A percentile compares a stretch with the other conserved stretches of the same genome.
Evolutionary conservation across 2,888 invertebrate genomes (phyloP).

Genomic region (Agapostemon virescens): DNA sequence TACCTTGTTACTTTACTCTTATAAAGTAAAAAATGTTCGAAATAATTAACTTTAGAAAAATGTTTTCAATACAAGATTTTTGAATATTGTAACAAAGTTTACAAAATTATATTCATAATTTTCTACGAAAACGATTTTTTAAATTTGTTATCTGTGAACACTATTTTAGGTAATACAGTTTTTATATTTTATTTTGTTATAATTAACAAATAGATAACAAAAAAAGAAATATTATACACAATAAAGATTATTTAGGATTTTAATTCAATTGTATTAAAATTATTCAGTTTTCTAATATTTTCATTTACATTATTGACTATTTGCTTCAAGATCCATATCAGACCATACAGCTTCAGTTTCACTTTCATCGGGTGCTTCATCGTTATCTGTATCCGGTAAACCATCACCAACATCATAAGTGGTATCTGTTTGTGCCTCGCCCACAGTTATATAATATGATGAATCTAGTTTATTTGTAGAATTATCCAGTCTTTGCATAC

Average conservation of each 20-base stretch:
- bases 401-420: conserved; percentile 81
- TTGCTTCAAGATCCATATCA: conserved; percentile 84
- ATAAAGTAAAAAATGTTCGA: background rate
- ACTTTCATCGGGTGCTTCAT: conserved; percentile 81
- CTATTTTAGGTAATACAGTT: conserved; percentile 10
- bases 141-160: background rate
- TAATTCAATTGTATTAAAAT: conserved; percentile 27
- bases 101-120: background rate
- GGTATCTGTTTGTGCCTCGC: conserved; percentile 81
- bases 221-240: conserved; percentile 14
- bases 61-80: conserved; percentile 11
- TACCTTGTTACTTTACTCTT: background rate
- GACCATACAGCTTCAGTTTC: conserved; percentile 84
- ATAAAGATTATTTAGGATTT: conserved; percentile 33
- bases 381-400: conserved; percentile 80
- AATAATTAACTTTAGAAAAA: conserved; percentile 1
- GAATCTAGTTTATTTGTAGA: conserved; percentile 81
- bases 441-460: conserved; percentile 82
- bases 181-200: conserved; percentile 7
- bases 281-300: conserved; percentile 24
- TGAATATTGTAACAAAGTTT: conserved; percentile 4
- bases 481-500: conserved; percentile 84
- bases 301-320: conserved; percentile 73
- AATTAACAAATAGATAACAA: conserved; percentile 17
- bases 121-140: background rate